Base-by-base conservation (phyloP, 2,797 vertebrate species). In the Tinamus major region DNA sequence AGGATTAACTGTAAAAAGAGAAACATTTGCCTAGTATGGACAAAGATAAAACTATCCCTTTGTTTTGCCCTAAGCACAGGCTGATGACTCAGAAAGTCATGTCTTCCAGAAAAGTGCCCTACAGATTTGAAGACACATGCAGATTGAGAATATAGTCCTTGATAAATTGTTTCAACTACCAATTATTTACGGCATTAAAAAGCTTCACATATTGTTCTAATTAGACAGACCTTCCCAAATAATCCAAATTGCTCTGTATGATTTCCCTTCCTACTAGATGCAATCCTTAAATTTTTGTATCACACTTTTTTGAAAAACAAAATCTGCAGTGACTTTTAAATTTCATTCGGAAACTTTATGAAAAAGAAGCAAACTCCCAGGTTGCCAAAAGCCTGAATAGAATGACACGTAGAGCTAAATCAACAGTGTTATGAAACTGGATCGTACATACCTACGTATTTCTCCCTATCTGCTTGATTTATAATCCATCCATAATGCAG, bases 401-500 rank as follows among this genome's bases (percentile, higher is more conserved):
- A 86, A 81, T 48, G 24, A 49, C 48, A 33, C 4, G 11, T 14
- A 70, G 17, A 89, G 72, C 17, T 46, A 69, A 69, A 58, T 63
- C 19, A 63, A 19, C 9, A 44, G 16, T 29, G 71, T 82, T 76
- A 35, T 61, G 58, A 85, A 92, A 59, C 8, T 29, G 11, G 9
- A 76, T 89, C 78, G 84, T 71, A 53, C 10, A 5, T 41, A 35
- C 10, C 5, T 41, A n/a, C 2, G 26, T 4, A 17, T 11, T 3
- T 70, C 69, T 49, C 9, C 72, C 77, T 67, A 85, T 79, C 27
- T 61, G 31, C 41, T 26, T 48, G 35, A 76, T 53, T 87, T 91
- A 37, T 48, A 91, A 77, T 51, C 26, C 35, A 35, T 76, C 10
- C 29, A 85, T 72, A 89, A 89, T 55, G 2, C 87, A 93, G 72